Evolutionary conservation across 2,888 invertebrate species (phyloP).

Genomic region (Villa cingulata): DNA sequence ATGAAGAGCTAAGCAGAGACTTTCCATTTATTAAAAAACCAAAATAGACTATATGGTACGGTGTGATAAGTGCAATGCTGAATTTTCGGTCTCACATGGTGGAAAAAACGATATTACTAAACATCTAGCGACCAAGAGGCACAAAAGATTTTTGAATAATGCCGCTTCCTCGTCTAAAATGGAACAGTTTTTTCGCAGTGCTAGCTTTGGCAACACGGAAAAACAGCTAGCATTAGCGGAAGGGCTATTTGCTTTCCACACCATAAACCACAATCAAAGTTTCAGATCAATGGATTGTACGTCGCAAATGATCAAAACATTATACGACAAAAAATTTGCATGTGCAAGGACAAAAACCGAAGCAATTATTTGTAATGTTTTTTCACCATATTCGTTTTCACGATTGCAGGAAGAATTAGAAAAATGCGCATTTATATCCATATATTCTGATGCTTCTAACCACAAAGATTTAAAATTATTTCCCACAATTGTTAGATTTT

Average conservation of each 20-base stretch:
- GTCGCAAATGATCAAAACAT: neutral
- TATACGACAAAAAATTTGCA: slow-evolving; percentile 1
- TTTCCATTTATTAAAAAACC: too few species aligned
- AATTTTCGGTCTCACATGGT: too few species aligned
- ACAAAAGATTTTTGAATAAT: too few species aligned
- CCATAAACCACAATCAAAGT: slow-evolving; percentile 1
- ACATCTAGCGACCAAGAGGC: too few species aligned
- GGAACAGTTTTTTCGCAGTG: neutral
- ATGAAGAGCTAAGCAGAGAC: too few species aligned
- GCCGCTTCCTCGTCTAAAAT: neutral
- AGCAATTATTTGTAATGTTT: neutral
- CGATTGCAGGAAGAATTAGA: neutral
- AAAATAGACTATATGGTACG: too few species aligned
- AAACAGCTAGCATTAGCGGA: neutral
- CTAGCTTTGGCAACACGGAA: neutral
- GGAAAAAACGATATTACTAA: too few species aligned
- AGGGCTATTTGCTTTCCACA: slow-evolving; percentile 1
- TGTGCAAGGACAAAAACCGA: slow-evolving; percentile 1
- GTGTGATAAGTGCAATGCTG: too few species aligned
- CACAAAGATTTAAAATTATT: slow-evolving; percentile 7
- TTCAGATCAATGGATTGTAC: slow-evolving; percentile 4
- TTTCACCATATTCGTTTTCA: neutral
- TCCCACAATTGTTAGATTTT: slow-evolving; percentile 3
- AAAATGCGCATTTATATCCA: slow-evolving; percentile 1
- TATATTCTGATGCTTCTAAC: slow-evolving; percentile 8